A percentile compares a stretch with the other conserved stretches of the same genome.
Conservation (phyloP, 2,113 vertebrate species). For the Myrmophylax atrothorax region DNA sequence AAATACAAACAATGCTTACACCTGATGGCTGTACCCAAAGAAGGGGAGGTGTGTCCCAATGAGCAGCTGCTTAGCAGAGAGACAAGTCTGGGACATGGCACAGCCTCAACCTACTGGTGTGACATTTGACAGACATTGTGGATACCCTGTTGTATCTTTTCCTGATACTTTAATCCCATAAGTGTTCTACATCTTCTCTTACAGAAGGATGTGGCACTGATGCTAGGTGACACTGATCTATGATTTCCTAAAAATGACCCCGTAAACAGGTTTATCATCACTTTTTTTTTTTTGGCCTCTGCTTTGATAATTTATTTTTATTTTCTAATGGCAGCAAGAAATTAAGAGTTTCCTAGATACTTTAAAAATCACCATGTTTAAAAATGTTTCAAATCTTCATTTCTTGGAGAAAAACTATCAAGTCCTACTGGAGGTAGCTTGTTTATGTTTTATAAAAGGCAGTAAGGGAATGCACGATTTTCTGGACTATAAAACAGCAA, state of each 20-base stretch:
- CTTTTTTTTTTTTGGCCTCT: neutral
- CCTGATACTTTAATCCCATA: neutral
- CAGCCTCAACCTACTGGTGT: neutral
- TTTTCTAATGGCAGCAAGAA: neutral
- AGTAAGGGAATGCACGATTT: neutral
- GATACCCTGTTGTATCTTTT: neutral
- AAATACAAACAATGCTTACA: fast-evolving
- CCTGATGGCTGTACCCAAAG: neutral
- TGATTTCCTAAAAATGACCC: neutral
- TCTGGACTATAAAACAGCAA: neutral
- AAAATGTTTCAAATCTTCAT: neutral
- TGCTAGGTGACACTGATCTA: neutral
- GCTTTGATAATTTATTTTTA: neutral
- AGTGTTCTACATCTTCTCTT: neutral
- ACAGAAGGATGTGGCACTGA: neutral
- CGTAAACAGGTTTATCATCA: neutral
- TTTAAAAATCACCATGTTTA: neutral
- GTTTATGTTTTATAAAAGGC: neutral
- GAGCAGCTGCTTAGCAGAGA: neutral
- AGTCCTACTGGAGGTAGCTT: neutral
- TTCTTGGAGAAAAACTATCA: neutral
- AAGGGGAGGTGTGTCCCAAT: neutral
- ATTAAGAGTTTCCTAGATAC: neutral
- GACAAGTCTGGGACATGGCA: fast-evolving
- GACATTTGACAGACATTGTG: neutral